Conservation (phyloP, 2,888 invertebrate genomes). For the Loripinus fragilis region DNA sequence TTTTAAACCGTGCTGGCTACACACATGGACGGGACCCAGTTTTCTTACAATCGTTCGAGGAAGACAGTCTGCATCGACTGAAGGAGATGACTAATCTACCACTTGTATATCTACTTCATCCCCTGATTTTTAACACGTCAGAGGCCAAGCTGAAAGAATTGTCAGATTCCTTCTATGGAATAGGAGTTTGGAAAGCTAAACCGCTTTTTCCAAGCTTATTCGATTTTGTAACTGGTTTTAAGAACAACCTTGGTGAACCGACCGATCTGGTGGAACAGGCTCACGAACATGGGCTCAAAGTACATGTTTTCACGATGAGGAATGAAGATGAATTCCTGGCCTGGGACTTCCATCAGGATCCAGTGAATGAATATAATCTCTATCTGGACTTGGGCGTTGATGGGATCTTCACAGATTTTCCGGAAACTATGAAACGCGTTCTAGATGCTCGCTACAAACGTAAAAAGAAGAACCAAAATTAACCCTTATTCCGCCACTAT, state of each 20-base stretch:
- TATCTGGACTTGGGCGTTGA: not conserved
- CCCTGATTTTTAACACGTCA: not conserved
- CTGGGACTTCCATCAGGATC: slow-evolving; percentile 6
- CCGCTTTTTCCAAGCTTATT: too few species aligned
- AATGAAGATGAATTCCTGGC: not conserved
- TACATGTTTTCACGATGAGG: not conserved
- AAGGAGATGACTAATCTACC: not conserved
- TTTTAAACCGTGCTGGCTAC: not conserved
- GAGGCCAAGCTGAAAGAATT: not conserved
- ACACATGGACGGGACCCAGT: not conserved
- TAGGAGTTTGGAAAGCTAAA: not conserved
- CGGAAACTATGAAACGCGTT: not conserved
- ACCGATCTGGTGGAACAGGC: not conserved
- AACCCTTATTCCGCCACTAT: too few species aligned
- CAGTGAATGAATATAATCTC: not conserved
- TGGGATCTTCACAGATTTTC: not conserved
- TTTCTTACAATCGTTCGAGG: slow-evolving; percentile 5
- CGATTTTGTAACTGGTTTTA: not conserved
- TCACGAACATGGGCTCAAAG: not conserved
- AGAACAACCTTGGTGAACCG: not conserved
- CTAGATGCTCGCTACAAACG: not conserved
- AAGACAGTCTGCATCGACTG: not conserved
- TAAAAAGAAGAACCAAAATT: too few species aligned
- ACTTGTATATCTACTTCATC: not conserved
- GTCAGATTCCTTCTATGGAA: not conserved